These are phyloP conservation scores for Wasmannia auropunctata DNA, from an alignment of 1,140 invertebrate genomes.

Conservation along the genomic window DNA sequence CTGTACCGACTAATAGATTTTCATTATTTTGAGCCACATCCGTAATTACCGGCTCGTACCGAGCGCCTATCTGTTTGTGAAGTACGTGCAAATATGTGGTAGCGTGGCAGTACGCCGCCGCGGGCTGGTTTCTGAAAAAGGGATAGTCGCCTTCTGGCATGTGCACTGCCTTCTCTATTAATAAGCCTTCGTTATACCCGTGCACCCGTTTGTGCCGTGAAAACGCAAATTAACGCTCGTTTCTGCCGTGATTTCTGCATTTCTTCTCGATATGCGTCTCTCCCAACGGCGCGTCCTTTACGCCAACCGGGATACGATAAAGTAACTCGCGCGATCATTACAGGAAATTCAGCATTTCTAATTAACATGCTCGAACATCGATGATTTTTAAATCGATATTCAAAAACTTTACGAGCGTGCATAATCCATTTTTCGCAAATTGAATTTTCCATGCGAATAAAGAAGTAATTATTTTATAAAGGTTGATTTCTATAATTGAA, in stretches of 20 bases:
- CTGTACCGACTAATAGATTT: constrained; percentile 76
- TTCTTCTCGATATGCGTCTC: not conserved
- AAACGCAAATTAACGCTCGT: constrained; percentile 68
- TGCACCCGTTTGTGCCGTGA: constrained; percentile 61
- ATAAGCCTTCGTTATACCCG: constrained; percentile 72
- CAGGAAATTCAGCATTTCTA: not conserved
- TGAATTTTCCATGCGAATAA: not conserved
- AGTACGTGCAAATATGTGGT: constrained; percentile 70
- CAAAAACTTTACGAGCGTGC: not conserved
- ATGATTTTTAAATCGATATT: not conserved
- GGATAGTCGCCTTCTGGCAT: constrained; percentile 58
- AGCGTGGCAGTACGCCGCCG: constrained; percentile 45
- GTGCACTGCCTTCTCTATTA: constrained; percentile 61
- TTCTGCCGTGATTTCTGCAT: constrained; percentile 53
- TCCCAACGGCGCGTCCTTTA: not conserved
- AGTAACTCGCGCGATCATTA: not conserved
- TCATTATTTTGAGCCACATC: constrained; percentile 73
- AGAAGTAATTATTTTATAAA: not conserved
- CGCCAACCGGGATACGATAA: not conserved
- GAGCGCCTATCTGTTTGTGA: constrained; percentile 49
- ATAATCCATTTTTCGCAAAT: not conserved
- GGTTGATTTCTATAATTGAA: not conserved
- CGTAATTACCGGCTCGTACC: constrained; percentile 68
- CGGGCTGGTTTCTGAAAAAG: constrained; percentile 62
- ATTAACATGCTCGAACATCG: not conserved